Base-by-base conservation (phyloP, 1,140 invertebrate genomes). In the Probaryconus sp. region DNA sequence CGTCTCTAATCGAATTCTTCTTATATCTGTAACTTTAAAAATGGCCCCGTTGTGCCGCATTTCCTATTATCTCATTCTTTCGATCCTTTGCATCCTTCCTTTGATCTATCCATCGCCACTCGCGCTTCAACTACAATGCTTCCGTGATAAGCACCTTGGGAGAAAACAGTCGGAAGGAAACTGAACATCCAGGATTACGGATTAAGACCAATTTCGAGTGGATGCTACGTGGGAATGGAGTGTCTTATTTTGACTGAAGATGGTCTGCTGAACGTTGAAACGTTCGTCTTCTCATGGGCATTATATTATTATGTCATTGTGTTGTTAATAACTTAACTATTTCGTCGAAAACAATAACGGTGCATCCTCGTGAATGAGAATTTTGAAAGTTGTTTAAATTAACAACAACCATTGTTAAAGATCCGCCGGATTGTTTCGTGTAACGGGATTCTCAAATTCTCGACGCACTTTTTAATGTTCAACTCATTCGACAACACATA, bases 171-270 rank as follows among this genome's bases (percentile, higher is more conserved):
- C 82, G 82, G 82, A 80, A 82, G 80, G 80, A 80, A 69, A 81
- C 81, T 85, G 81, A 85, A 87, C 80, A 84, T 79, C 77, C 76
- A 42, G 83, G 84, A 85, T 87, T 84, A 86, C 75, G 81, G 83
- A 86, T 87, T 86, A 86, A 80, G 82, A 87, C 85, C 85, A 85
- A 86, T 86, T 87, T 81, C 81, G 74, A 82, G 80, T 81, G 76
- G 76, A 61, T 76, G 71, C 68, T 82, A 81, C 76, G 81, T 79
- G 79, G 80, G 82, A 85, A 82, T 80, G 76, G 77, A 85, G 74
- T 81, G 78, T 81, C 74, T 81, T 77, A 71, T 43, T 69, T 74
- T 63, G 56, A 56, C 48, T 75, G 60, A 37, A 26, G 38, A 73
- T 76, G 64, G 53, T 65, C 56, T n/a, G n/a, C n/a, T n/a, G n/a